A percentile compares a stretch with the other conserved stretches of the same genome.
Conservation (phyloP, 2,888 invertebrate species). For the Acleris cristana region DNA sequence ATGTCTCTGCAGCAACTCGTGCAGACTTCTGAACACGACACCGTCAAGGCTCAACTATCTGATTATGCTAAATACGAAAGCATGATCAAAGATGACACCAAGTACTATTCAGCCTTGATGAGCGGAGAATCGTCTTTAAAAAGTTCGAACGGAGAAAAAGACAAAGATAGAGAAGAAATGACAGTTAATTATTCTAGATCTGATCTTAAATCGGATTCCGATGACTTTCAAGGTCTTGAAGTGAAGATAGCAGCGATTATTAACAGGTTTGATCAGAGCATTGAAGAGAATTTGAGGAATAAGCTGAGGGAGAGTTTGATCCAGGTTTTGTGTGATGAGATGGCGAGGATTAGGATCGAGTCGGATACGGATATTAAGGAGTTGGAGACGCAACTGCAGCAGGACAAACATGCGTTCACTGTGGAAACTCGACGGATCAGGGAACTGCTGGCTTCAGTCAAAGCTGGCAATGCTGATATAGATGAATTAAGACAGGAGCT, state of each 20-base stretch:
- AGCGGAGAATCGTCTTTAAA: constrained; percentile 69
- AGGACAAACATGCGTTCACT: constrained; percentile 82
- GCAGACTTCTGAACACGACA: constrained; percentile 62
- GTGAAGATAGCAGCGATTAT: constrained; percentile 62
- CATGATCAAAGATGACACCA: constrained; percentile 74
- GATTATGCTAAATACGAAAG: constrained; percentile 76
- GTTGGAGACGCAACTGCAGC: constrained; percentile 75
- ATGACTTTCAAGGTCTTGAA: constrained; percentile 72
- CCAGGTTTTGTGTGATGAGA: constrained; percentile 81
- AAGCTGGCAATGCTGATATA: constrained; percentile 83
- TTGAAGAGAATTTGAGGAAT: constrained; percentile 73
- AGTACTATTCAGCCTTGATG: constrained; percentile 74
- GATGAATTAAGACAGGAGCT: constrained; percentile 84
- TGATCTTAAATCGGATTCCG: constrained; percentile 65
- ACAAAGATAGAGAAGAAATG: constrained; percentile 79
- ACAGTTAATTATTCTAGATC: constrained; percentile 74
- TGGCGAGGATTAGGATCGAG: constrained; percentile 74
- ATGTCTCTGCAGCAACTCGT: constrained; percentile 69
- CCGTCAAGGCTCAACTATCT: constrained; percentile 71
- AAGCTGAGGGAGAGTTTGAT: constrained; percentile 82
- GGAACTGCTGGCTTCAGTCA: constrained; percentile 82
- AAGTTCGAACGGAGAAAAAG: constrained; percentile 75
- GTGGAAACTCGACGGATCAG: constrained; percentile 81
- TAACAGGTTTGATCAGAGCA: constrained; percentile 64
- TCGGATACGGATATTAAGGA: constrained; percentile 70